phyloP scores from a whole-genome alignment of 2,113 vertebrate genomes.

The Peucedramus taeniatus region DNA sequence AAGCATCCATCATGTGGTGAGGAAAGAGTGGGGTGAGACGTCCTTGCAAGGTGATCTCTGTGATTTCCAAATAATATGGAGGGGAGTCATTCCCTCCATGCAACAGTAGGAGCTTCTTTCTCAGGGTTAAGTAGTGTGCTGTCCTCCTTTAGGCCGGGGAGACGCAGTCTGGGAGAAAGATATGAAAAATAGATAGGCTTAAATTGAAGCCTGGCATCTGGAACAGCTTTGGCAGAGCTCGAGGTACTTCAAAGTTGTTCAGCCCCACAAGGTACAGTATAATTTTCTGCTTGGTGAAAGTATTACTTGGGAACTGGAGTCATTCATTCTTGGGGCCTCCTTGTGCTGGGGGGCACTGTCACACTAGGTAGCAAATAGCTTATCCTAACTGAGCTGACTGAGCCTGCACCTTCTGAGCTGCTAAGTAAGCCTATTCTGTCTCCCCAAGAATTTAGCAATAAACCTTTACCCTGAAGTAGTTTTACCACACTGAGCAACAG shows the following conservation, averaged over 20 bases:
- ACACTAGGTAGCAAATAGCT: neutral
- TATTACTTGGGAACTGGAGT: neutral
- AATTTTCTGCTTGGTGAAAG: neutral
- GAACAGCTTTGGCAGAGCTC: neutral
- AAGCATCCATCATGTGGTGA: rapidly evolving
- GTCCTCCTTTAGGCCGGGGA: neutral
- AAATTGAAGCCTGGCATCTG: slow-evolving; percentile 8
- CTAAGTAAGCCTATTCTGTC: neutral
- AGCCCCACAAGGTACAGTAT: neutral
- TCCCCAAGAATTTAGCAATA: neutral
- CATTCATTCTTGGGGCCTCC: neutral
- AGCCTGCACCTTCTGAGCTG: neutral
- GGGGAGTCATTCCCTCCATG: neutral
- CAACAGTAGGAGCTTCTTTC: neutral
- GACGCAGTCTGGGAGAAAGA: neutral
- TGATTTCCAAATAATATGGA: neutral
- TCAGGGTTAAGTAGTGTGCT: neutral
- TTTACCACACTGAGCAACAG: neutral
- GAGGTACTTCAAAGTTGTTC: neutral
- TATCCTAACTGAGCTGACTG: neutral
- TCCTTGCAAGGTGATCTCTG: neutral
- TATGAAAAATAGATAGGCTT: slow-evolving; percentile 32
- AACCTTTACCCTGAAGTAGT: neutral
- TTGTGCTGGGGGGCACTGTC: neutral
- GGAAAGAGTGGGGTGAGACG: neutral